phyloP scores from a whole-genome alignment of 2,797 vertebrate genomes.

The Vireo griseus region DNA sequence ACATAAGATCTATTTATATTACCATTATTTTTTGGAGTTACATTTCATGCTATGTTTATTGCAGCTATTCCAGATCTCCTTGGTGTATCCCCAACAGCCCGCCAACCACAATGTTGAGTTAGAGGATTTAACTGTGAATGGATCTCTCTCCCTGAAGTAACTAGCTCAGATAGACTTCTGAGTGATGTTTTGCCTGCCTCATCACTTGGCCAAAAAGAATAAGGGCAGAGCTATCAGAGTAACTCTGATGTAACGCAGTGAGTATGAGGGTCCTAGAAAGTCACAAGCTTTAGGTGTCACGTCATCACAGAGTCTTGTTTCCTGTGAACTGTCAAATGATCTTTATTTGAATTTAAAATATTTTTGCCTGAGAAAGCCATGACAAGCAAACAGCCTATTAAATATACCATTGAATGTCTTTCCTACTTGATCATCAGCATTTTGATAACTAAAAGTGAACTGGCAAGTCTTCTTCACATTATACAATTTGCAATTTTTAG shows the following conservation, averaged over 20 bases:
- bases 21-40: background rate
- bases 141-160: background rate
- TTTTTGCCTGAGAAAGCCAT: background rate
- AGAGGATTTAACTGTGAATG: background rate
- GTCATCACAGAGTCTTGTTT: background rate
- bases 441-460: background rate
- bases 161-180: background rate
- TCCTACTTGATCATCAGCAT: background rate
- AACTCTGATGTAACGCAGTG: conserved; percentile 1
- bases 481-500: background rate
- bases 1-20: background rate
- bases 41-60: background rate
- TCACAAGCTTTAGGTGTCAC: background rate
- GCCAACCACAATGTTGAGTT: background rate
- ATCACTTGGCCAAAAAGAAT: background rate
- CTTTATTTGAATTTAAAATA: background rate
- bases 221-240: conserved; percentile 23
- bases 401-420: background rate
- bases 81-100: background rate
- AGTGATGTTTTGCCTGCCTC: background rate
- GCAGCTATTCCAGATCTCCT: background rate
- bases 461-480: background rate
- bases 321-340: background rate
- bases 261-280: conserved; percentile 33
- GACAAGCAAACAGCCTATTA: background rate